Evolutionary conservation across 2,113 vertebrate species (phyloP).

Genomic region (Scomber scombrus): DNA sequence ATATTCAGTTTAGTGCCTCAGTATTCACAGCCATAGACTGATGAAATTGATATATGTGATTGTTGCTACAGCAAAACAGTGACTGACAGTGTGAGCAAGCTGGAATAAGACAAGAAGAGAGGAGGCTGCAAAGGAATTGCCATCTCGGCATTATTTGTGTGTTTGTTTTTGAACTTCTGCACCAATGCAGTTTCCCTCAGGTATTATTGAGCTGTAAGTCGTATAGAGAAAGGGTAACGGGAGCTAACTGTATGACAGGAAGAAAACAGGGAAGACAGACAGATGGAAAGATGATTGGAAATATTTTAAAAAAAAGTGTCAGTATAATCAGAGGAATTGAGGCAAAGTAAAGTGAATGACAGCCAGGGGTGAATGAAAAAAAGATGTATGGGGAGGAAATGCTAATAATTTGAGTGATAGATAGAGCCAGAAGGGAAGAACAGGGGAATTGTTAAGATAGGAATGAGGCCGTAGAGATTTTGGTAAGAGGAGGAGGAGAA

Average conservation of each 20-base stretch:
- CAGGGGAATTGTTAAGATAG: constrained; percentile 25
- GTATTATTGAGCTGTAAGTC: constrained; percentile 37
- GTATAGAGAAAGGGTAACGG: constrained; percentile 9
- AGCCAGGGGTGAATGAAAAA: constrained; percentile 20
- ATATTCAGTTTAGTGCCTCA: constrained; percentile 21
- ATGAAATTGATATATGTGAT: constrained; percentile 43
- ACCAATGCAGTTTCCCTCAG: constrained; percentile 8
- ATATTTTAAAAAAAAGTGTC: constrained; percentile 10
- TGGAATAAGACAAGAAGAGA: constrained; percentile 8
- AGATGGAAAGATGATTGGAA: constrained; percentile 40
- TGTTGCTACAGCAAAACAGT: constrained; percentile 25
- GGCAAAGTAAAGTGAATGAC: constrained; percentile 7
- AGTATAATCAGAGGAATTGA: constrained; percentile 39
- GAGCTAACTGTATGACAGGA: constrained; percentile 2
- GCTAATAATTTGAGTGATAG: constrained; percentile 45
- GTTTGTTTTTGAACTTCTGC: constrained; percentile 15
- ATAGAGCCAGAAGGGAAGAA: constrained; percentile 35
- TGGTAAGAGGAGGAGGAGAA: constrained; percentile 4
- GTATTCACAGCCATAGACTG: constrained; percentile 29
- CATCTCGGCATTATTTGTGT: neutral
- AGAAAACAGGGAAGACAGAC: constrained; percentile 8
- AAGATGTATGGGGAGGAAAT: constrained; percentile 23
- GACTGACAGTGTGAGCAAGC: constrained; percentile 1
- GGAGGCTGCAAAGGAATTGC: neutral
- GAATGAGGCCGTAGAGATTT: constrained; percentile 51